Evolutionary conservation across 2,797 vertebrate genomes (phyloP).

Genomic region (Phrynocephalus forsythii): DNA sequence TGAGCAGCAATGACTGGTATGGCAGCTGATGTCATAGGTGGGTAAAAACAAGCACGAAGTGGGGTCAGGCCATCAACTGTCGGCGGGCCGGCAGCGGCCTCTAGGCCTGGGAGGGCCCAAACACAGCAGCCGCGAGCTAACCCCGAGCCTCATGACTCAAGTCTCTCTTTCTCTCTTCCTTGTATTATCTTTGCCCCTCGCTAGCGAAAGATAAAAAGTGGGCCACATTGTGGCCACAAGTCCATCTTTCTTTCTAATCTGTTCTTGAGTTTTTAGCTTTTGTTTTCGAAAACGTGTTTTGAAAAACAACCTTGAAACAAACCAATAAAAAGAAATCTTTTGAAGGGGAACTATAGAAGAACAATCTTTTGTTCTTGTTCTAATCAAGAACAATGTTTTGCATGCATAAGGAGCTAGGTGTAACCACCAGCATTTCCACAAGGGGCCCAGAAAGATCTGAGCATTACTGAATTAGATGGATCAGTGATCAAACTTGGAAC

Average conservation of each 20-base stretch:
- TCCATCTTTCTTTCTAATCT: not conserved
- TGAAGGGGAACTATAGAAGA: not conserved
- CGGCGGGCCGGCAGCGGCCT: too few relatives aligned
- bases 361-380: not conserved
- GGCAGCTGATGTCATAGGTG: too few relatives aligned
- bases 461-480: not conserved
- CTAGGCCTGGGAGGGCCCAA: too few relatives aligned
- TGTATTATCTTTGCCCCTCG: constrained; percentile 43
- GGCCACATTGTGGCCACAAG: not conserved
- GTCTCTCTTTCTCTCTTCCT: constrained; percentile 16
- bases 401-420: not conserved
- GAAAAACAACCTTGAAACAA: not conserved
- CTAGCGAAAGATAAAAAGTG: not conserved
- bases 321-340: not conserved
- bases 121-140: too few relatives aligned
- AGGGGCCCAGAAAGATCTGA: too few relatives aligned
- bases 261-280: not conserved
- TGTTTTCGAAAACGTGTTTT: not conserved
- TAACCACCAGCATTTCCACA: not conserved
- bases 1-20: too few relatives aligned
- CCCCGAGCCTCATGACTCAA: too few relatives aligned
- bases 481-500: not conserved
- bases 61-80: too few relatives aligned
- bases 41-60: too few relatives aligned
- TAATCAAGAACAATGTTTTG: not conserved